Evolutionary conservation across 2,797 vertebrate species (phyloP), one percentile per base, ranked within the genome.

Genomic region (Babyrousa celebensis): DNA sequence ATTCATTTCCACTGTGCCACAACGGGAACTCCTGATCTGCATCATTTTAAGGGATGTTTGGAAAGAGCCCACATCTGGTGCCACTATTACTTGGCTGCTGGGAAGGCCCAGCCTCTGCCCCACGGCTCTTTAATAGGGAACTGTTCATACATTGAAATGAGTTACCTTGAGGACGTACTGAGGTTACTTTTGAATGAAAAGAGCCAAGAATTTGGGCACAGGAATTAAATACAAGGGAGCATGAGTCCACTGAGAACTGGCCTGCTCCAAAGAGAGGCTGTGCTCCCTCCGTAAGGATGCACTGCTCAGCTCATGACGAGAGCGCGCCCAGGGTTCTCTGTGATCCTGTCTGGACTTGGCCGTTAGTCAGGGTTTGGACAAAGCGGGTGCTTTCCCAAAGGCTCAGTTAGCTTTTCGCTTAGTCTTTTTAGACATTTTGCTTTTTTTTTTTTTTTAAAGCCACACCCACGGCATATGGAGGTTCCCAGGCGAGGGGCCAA

Each of bases 131-230:
- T 70, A 70, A 62, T 70, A 79, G 93, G 74, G 25, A 52, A 40
- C 77, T 52, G 25, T 85, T 97, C 71, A 32, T n/a, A 68, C 65
- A 52, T 72, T 85, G 70, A 78, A 88, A 85, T 67, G 65, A 82
- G 60, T 12, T 40, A 75, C 12, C 58, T 1, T 58, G 40, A 29
- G 71, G 85, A 84, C 29, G 18, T 15, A 5, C 91, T 78, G 54
- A 52, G 58, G 2, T 72, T 10, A 1, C 65, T 94, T 90, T 12
- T 27, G 14, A 80, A 54, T 0, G 0, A 0, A 6, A 79, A 80
- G 40, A 54, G 78, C 18, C 14, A 74, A 86, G 43, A 96, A 74
- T 32, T 8, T 17, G 12, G 25, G 60, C 75, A 11, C 8, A 0
- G 70, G 67, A 89, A n/a, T 54, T 25, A 4, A 75, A 56, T 77